phyloP scores from a whole-genome alignment of 2,113 vertebrate species.

The Sapayoa aenigma region DNA sequence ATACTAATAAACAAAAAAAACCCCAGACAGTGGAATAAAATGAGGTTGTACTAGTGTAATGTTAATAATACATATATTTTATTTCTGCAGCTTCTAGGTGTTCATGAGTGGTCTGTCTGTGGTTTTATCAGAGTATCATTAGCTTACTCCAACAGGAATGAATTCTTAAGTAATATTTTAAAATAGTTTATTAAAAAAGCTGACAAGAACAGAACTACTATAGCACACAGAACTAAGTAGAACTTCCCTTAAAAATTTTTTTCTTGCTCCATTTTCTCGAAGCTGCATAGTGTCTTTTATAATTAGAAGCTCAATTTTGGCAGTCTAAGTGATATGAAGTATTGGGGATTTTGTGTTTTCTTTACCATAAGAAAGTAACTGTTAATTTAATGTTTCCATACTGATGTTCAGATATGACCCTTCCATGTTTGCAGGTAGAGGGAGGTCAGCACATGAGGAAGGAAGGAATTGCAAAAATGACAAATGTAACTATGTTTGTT shows the following conservation, averaged over 20 bases:
- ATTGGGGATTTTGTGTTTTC: background rate
- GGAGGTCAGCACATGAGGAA: background rate
- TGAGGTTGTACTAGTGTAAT: background rate
- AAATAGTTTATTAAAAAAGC: slow-evolving; percentile 11
- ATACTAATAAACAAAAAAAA: background rate
- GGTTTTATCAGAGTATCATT: background rate
- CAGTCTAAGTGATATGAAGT: background rate
- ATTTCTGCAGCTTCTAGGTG: background rate
- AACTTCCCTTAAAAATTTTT: background rate
- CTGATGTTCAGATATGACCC: background rate
- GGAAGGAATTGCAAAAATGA: background rate
- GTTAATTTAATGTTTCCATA: background rate
- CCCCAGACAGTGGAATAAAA: background rate
- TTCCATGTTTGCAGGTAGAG: background rate
- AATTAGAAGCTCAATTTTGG: background rate
- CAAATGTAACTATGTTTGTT: background rate
- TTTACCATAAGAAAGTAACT: background rate
- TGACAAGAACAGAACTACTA: background rate
- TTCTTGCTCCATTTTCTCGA: background rate
- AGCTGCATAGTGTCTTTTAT: slow-evolving; percentile 21
- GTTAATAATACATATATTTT: background rate
- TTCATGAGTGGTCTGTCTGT: background rate
- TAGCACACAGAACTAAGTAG: background rate
- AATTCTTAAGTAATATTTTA: slow-evolving; percentile 13
- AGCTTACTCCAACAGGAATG: background rate